Conservation (phyloP, 2,113 vertebrate species). For the Crotophaga sulcirostris region DNA sequence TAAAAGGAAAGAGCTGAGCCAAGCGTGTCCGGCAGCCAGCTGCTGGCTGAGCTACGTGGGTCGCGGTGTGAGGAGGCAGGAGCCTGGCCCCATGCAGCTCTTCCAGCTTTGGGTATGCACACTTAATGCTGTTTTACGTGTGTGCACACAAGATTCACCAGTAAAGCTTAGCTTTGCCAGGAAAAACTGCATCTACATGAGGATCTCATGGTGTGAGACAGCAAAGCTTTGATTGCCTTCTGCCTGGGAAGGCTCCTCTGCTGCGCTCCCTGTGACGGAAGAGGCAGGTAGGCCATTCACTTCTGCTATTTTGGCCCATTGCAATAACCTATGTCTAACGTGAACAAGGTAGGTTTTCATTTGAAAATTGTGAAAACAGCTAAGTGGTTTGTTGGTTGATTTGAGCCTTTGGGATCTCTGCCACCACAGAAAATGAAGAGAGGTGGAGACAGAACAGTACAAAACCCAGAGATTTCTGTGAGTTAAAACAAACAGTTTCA, state of each 20-base stretch:
- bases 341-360: not conserved
- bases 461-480: not conserved
- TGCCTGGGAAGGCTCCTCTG: not conserved
- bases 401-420: not conserved
- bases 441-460: not conserved
- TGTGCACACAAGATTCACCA: no score
- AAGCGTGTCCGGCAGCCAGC: not conserved
- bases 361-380: not conserved
- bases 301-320: not conserved
- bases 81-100: not conserved
- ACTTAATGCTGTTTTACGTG: not conserved
- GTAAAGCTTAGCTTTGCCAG: not conserved
- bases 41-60: not conserved
- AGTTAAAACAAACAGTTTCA: conserved; percentile 10
- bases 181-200: not conserved
- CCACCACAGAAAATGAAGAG: not conserved
- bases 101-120: not conserved
- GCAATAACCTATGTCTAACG: not conserved
- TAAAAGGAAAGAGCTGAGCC: not conserved
- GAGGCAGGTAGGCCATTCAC: not conserved
- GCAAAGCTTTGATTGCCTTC: not conserved
- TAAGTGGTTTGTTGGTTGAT: not conserved
- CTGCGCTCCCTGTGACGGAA: not conserved
- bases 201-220: not conserved
- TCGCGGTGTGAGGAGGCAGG: not conserved